These are phyloP conservation scores for Lordiphosa clarofinis DNA, from an alignment of 1,140 invertebrate genomes.

Conservation along the genomic window DNA sequence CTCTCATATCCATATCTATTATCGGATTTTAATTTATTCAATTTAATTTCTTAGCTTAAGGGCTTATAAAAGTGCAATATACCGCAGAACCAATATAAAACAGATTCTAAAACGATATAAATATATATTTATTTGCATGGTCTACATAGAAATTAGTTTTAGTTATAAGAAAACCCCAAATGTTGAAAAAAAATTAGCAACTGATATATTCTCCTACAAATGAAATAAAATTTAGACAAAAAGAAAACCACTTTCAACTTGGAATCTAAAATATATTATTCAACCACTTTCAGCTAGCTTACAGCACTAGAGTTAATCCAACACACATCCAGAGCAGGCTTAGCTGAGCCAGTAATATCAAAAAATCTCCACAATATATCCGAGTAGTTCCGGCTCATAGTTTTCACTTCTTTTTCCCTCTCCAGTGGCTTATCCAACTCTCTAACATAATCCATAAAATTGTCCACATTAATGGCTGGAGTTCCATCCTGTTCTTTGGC, in stretches of 20 bases:
- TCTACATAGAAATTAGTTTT: slow-evolving; percentile 35
- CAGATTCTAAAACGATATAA: slow-evolving; percentile 6
- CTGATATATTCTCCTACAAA: slow-evolving; percentile 60
- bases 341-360: slow-evolving; percentile 38
- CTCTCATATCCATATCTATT: slow-evolving; percentile 26
- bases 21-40: slow-evolving; percentile 11
- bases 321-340: slow-evolving; percentile 28
- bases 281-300: slow-evolving; percentile 23
- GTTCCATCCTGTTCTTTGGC: slow-evolving; percentile 13
- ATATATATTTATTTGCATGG: slow-evolving; percentile 30
- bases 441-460: slow-evolving; percentile 69
- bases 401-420: neutral
- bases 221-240: slow-evolving; percentile 42
- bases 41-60: neutral
- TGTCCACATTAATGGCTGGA: slow-evolving; percentile 51
- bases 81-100: slow-evolving; percentile 8
- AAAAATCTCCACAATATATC: slow-evolving; percentile 33
- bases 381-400: neutral
- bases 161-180: slow-evolving; percentile 21
- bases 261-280: slow-evolving; percentile 11
- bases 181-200: slow-evolving; percentile 32
- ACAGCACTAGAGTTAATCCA: slow-evolving; percentile 20
- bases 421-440: slow-evolving; percentile 37
- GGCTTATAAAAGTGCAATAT: slow-evolving; percentile 10
- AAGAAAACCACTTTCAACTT: slow-evolving; percentile 16